Base-by-base conservation (phyloP, 2,113 vertebrate species). In the Scopus umbretta region DNA sequence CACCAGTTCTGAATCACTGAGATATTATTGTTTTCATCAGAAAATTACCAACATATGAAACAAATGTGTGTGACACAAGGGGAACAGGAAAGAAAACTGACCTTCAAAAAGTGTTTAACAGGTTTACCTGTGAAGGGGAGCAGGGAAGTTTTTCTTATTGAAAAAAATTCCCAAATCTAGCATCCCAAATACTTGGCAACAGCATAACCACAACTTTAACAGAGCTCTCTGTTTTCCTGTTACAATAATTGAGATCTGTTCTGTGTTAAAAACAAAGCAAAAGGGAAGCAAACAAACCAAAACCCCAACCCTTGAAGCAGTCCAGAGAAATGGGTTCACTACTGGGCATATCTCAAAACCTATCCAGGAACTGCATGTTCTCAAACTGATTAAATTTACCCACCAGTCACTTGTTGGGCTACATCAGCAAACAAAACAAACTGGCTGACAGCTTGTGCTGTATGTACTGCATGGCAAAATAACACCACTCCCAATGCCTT, bases 391-490 rank as follows among this genome's bases (percentile, higher is more conserved):
- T 84, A 26, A 34, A 45, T 86, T 95, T 29, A 86, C 83, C 86
- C 94, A 81, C 71, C 63, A 58, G 55, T 67, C 19, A 4, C 88
- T 92, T 92, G 67, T 81, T 86, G 95, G 93, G 94, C 93, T 91
- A 32, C 85, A 68, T 89, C 88, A 95, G 78, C 91, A 95, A 96
- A 61, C 94, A 89, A 97, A 97, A 96, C 95, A 97, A 94, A 75
- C 90, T 10, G 68, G 43, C 80, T 79, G 88, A 76, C 62, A 47
- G 73, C 40, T 49, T 93, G 93, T 83, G 86, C 94, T 95, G 80
- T 5, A 6, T 95, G 80, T 5, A 6, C 80, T 72, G 68, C 47
- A 53, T 32, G 4, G 88, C 40, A n/a, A 21, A 78, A 76, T 61
- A 80, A 7, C 91, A 47, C 90, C 73, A 45, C 88, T 95, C 96